Conservation (phyloP, 2,797 vertebrate species). For the Ibycter americanus region DNA sequence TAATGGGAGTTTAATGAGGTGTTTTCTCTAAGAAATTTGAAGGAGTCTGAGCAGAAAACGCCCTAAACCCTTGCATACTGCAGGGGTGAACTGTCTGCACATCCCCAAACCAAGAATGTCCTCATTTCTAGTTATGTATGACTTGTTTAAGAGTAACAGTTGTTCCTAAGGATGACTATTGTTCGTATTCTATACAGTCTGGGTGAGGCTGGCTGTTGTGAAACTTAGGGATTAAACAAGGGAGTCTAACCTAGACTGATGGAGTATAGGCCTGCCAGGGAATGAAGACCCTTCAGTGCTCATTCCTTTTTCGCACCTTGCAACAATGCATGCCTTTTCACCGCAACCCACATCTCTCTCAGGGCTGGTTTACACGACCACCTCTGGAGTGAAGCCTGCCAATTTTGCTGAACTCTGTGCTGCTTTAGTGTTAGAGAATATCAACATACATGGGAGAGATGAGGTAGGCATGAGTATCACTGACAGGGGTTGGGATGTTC, state of each 20-base stretch:
- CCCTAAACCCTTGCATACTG: not conserved
- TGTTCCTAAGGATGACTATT: not conserved
- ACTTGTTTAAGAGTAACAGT: not conserved
- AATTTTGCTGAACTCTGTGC: not conserved
- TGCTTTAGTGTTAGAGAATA: not conserved
- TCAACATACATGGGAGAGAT: not conserved
- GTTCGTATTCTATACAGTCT: not conserved
- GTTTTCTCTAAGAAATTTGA: not conserved
- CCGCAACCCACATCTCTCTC: not conserved
- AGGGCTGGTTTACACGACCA: not conserved
- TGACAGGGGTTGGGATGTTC: not conserved
- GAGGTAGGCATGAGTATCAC: not conserved
- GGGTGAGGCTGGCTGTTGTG: not conserved
- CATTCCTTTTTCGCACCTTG: not conserved
- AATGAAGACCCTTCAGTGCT: not conserved
- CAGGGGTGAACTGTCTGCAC: not conserved
- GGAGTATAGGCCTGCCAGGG: not conserved
- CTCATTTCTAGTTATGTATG: not conserved
- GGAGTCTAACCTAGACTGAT: not conserved
- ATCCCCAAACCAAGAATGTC: not conserved
- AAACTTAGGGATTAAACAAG: not conserved
- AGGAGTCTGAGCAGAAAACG: not conserved
- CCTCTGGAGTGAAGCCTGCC: not conserved
- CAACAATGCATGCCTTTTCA: not conserved
- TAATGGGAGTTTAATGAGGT: not conserved